A percentile compares a stretch with the other conserved stretches of the same genome.
phyloP scores from a whole-genome alignment of 2,797 vertebrate genomes.

The Gymnothorax reevesii region DNA sequence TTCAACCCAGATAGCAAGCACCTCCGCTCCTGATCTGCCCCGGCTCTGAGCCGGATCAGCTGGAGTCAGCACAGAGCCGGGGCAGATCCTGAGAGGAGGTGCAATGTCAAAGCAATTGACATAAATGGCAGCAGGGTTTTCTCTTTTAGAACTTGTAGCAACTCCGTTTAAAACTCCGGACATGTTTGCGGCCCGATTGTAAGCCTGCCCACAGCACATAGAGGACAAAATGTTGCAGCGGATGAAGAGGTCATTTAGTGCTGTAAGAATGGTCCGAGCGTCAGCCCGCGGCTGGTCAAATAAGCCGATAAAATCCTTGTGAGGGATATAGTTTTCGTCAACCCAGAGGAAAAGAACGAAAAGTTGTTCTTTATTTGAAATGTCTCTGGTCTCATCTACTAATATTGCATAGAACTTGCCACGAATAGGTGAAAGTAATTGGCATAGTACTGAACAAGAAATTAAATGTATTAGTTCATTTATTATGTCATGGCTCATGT shows the following conservation, averaged over 20 bases:
- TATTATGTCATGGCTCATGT: conserved; percentile 30
- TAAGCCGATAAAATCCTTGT: conserved; percentile 4
- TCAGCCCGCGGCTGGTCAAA: not conserved
- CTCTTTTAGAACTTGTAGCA: not conserved
- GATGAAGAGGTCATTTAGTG: conserved; percentile 2
- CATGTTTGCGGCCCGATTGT: conserved; percentile 4
- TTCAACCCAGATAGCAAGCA: too few species aligned
- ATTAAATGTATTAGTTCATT: too few species aligned
- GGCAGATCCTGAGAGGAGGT: too few species aligned
- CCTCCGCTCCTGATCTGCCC: too few species aligned
- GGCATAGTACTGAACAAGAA: conserved; percentile 9
- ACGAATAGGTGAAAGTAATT: conserved; percentile 23
- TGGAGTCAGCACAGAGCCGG: too few species aligned
- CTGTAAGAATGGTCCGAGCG: not conserved
- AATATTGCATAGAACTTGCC: conserved; percentile 27
- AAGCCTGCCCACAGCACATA: not conserved
- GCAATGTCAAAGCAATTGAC: conserved; percentile 7
- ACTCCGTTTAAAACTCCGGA: conserved; percentile 10
- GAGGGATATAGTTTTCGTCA: not conserved
- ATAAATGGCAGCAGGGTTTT: conserved; percentile 27
- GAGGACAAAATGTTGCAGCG: not conserved
- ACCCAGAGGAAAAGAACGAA: conserved; percentile 11
- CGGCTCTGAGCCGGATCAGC: too few species aligned
- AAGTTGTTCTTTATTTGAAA: not conserved
- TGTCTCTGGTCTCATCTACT: too few species aligned